Evolutionary conservation across 2,888 invertebrate species (phyloP).

Genomic region (Tortricodes alternella): DNA sequence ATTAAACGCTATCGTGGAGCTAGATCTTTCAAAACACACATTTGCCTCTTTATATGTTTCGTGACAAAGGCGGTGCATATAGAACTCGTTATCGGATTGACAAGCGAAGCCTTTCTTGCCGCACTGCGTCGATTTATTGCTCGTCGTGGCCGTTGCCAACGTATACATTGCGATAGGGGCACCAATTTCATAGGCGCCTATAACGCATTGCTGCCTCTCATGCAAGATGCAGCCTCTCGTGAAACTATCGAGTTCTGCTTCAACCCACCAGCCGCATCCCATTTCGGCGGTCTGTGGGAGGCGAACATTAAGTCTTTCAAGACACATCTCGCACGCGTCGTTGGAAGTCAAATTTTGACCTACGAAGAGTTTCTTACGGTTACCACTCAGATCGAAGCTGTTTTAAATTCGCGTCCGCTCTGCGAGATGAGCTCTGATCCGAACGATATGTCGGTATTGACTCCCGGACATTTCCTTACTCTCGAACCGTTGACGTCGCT

Average conservation of each 20-base stretch:
- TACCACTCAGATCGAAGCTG: not conserved
- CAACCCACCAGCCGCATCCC: constrained; percentile 9
- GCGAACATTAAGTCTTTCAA: not conserved
- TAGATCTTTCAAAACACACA: constrained; percentile 31
- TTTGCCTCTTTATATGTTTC: constrained; percentile 39
- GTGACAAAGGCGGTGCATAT: constrained; percentile 38
- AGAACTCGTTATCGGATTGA: constrained; percentile 37
- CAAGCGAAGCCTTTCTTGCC: constrained; percentile 39
- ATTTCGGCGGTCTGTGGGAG: constrained; percentile 28
- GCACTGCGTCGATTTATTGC: constrained; percentile 43
- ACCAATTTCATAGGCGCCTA: constrained; percentile 41
- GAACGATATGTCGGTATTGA: not conserved
- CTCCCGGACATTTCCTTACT: not conserved
- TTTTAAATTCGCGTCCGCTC: not conserved
- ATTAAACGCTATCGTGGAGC: constrained; percentile 15
- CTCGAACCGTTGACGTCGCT: not conserved
- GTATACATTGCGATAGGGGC: constrained; percentile 41
- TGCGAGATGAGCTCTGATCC: not conserved
- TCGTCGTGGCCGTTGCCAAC: constrained; percentile 37
- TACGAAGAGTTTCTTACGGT: constrained; percentile 5
- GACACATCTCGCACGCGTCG: not conserved
- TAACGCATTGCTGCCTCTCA: not conserved
- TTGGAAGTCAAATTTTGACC: not conserved
- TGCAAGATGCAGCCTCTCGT: not conserved
- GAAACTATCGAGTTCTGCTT: not conserved